Conservation (phyloP, 2,113 vertebrate species). For the Peromyscus maniculatus region DNA sequence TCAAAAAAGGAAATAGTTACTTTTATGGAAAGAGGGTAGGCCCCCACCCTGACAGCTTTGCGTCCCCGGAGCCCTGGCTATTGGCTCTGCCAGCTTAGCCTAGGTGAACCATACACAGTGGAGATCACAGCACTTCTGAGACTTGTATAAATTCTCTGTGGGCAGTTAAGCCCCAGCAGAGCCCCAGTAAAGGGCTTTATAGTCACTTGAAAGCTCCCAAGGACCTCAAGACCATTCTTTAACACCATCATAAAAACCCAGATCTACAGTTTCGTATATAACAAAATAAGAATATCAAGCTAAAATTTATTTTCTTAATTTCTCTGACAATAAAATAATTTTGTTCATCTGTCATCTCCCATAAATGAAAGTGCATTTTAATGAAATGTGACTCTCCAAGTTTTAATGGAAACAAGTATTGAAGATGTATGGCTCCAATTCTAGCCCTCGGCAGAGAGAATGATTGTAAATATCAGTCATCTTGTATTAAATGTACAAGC, state of each 20-base stretch:
- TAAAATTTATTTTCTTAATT: conserved; percentile 37
- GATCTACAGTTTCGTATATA: background rate
- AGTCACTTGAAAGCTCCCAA: background rate
- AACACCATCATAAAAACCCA: background rate
- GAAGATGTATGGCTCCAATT: background rate
- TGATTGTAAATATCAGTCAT: conserved; percentile 19
- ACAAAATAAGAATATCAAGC: background rate
- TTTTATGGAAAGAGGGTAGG: background rate
- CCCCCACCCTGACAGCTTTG: background rate
- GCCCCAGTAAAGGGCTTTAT: background rate
- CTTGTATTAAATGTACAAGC: background rate
- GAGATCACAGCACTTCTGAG: background rate
- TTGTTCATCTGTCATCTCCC: background rate
- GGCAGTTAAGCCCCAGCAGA: background rate
- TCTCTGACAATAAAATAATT: background rate
- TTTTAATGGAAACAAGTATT: conserved; percentile 47
- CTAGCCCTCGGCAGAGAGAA: background rate
- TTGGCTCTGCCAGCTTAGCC: background rate
- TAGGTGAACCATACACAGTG: background rate
- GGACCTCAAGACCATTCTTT: background rate
- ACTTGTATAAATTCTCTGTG: background rate
- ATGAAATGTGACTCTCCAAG: background rate
- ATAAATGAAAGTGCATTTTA: conserved; percentile 47
- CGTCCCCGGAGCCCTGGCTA: background rate
- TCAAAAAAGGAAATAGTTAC: background rate